phyloP scores from a whole-genome alignment of 2,113 vertebrate genomes.

The Pluvialis apricaria region DNA sequence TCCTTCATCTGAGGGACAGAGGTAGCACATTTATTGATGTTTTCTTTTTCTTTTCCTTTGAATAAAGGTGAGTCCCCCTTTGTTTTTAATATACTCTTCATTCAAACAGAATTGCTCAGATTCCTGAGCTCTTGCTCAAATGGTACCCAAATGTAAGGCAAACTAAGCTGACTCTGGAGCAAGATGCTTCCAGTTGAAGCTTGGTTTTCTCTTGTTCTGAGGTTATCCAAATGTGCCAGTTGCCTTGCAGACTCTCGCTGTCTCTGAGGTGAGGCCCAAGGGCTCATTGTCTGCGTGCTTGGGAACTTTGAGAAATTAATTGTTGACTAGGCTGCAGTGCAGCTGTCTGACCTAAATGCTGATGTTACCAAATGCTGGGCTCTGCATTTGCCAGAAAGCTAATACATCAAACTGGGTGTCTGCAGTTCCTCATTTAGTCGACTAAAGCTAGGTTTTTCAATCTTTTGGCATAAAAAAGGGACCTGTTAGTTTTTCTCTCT shows the following conservation, averaged over 20 bases:
- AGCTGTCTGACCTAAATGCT: constrained; percentile 1
- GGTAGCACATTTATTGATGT: not conserved
- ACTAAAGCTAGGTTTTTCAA: not conserved
- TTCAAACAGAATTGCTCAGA: not conserved
- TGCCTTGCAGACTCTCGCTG: not conserved
- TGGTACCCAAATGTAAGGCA: not conserved
- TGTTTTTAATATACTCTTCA: not conserved
- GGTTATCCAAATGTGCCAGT: not conserved
- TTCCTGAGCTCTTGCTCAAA: not conserved
- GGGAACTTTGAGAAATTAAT: not conserved
- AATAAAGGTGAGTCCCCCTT: not conserved
- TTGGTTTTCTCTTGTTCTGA: not conserved
- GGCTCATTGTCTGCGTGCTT: not conserved
- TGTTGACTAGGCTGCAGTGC: not conserved
- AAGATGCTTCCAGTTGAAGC: not conserved
- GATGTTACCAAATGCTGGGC: not conserved
- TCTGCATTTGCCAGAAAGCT: not conserved
- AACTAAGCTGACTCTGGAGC: not conserved
- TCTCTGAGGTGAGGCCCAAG: not conserved
- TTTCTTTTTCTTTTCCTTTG: not conserved
- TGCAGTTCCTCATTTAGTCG: not conserved
- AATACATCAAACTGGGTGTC: not conserved
- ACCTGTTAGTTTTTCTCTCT: not conserved
- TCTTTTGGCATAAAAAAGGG: not conserved
- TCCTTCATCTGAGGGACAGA: not conserved